phyloP scores from a whole-genome alignment of 2,113 vertebrate species.

The Butastur rufipennis region DNA sequence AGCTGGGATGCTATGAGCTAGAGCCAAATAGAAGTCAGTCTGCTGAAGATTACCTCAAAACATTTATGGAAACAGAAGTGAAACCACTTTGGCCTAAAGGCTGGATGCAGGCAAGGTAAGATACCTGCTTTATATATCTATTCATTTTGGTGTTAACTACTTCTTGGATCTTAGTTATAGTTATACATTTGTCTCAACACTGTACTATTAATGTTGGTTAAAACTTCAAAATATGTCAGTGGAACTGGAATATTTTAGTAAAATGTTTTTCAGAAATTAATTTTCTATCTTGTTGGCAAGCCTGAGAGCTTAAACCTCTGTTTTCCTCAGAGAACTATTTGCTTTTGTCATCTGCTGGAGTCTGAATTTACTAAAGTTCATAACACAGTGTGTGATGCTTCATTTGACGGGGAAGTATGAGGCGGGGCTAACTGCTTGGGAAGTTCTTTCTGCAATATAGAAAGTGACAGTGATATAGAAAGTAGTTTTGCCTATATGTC shows the following conservation, averaged over 20 bases:
- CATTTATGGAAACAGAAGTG: conserved; percentile 97
- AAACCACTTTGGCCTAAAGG: conserved; percentile 98
- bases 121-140: neutral
- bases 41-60: conserved; percentile 96
- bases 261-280: neutral
- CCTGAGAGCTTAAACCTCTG: neutral
- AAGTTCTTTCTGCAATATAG: neutral
- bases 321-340: neutral
- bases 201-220: neutral
- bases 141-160: neutral
- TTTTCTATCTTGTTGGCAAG: neutral
- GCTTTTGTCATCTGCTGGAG: neutral
- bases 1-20: conserved; percentile 94
- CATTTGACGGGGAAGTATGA: neutral
- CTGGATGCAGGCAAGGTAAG: conserved; percentile 98
- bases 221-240: neutral
- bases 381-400: neutral
- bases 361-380: neutral
- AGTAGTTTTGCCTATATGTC: neutral
- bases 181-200: neutral
- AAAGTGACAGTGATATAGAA: neutral
- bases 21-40: conserved; percentile 92
- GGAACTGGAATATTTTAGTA: neutral
- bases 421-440: neutral
- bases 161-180: neutral